Base-by-base conservation (phyloP, 2,888 invertebrate genomes). In the Halictus quadricinctus region DNA sequence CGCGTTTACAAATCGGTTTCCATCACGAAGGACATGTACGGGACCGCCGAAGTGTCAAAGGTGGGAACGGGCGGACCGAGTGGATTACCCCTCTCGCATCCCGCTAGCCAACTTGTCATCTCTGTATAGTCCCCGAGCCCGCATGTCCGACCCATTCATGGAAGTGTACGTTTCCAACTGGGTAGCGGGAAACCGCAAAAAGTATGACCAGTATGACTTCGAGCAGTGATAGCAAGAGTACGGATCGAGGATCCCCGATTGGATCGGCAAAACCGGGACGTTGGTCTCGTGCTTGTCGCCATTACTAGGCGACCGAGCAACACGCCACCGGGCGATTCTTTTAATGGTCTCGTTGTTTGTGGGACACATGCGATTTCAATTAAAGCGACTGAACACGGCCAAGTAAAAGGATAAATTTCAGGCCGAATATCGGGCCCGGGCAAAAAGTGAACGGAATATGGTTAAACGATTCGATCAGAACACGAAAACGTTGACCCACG, bases 341-440 rank as follows among this genome's bases (percentile, higher is more conserved):
- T 66, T 41, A 66, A 66, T 66, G 21, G 4, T 21, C 66, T 66
- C 66, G 66, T 66, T 66, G 41, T 66, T 66, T 66, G 10, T 66
- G 18, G 21, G 10, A 15, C 36, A 66, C 36, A 21, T 21, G 66
- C 3, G 36, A 36, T 66, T 66, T 66, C 66, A 66, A 66, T 66
- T 66, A 36, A 36, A 41, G 10, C 36, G 66, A 10, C 1, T 1
- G 36, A 41, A 66, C 36, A 21, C 21, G 36, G 21, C 36, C 10
- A 36, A 66, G 66, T 10, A 36, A 66, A 41, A 21, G 10, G 36
- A 66, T 21, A 21, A 41, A 66, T 66, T 66, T 41, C 66, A 66
- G 66, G 10, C 36, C 36, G 36, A 66, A 41, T 21, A 36, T 41
- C 66, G 66, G 36, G 36, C 36, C 8, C 66, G 36, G 66, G 7